These are phyloP conservation scores for Protonibea diacanthus DNA, from an alignment of 2,797 vertebrate species.

Conservation along the genomic window DNA sequence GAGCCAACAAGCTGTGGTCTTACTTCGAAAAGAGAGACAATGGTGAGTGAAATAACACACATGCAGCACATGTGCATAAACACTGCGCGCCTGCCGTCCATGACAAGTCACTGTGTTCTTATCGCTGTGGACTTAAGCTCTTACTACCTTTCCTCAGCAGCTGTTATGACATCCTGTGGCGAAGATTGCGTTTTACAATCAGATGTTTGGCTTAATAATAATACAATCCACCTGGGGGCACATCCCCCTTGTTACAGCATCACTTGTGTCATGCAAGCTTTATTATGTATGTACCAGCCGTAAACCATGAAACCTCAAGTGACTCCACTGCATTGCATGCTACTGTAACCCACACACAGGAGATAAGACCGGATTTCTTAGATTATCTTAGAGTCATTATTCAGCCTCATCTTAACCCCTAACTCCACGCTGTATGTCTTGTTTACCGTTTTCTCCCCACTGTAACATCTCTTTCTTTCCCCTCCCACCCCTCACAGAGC, in stretches of 20 bases:
- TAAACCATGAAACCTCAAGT: constrained; percentile 40
- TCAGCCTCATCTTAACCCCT: constrained; percentile 16
- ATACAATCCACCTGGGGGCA: constrained; percentile 65
- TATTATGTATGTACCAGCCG: constrained; percentile 16
- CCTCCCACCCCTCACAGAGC: constrained; percentile 69
- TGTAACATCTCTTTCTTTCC: constrained; percentile 27
- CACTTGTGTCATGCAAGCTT: constrained; percentile 57
- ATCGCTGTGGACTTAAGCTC: constrained; percentile 36
- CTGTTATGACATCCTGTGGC: constrained; percentile 53
- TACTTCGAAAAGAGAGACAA: constrained; percentile 91
- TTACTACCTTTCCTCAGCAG: constrained; percentile 62
- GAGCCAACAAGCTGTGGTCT: constrained; percentile 92
- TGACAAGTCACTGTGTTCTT: constrained; percentile 20
- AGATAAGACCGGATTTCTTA: constrained; percentile 56
- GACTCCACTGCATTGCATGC: constrained; percentile 45
- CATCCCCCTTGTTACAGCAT: constrained; percentile 38
- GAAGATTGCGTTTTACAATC: constrained; percentile 65
- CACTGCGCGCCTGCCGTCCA: neutral
- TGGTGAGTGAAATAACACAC: constrained; percentile 79
- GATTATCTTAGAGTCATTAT: constrained; percentile 33
- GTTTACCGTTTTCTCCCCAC: neutral
- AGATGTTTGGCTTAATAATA: constrained; percentile 65
- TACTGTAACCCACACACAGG: constrained; percentile 6
- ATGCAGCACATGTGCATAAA: neutral
- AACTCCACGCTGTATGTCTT: constrained; percentile 1